Evolutionary conservation across 2,113 vertebrate species (phyloP).

Genomic region (Uria lomvia): DNA sequence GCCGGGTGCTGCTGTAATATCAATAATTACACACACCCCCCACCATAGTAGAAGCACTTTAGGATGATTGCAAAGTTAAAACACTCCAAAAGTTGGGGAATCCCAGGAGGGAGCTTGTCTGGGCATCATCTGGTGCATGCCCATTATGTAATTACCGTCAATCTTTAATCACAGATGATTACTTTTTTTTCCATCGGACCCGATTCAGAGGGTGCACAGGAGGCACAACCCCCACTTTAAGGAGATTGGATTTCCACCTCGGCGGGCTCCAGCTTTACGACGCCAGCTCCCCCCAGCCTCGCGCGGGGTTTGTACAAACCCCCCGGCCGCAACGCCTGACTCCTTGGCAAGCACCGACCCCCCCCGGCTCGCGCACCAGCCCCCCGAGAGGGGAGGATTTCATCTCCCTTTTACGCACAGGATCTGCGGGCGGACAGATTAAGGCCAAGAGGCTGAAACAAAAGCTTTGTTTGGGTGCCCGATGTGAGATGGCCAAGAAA

Average conservation of each 20-base stretch:
- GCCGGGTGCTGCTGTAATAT: rapidly evolving
- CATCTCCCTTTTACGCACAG: neutral
- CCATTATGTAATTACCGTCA: conserved; percentile 43
- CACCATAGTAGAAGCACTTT: neutral
- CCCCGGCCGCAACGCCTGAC: neutral
- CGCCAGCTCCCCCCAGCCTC: neutral
- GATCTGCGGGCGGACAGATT: neutral
- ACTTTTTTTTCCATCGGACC: neutral
- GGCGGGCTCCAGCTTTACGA: neutral
- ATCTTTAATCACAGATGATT: conserved; percentile 29
- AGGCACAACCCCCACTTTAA: neutral
- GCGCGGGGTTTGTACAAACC: neutral
- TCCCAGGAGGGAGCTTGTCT: conserved; percentile 48
- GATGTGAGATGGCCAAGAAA: neutral
- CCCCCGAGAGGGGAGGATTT: neutral
- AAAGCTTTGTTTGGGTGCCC: neutral
- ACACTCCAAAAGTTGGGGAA: conserved; percentile 52
- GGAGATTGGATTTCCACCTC: neutral
- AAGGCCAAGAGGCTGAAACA: neutral
- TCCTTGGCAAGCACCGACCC: neutral
- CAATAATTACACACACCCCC: neutral
- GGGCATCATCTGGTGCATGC: conserved; percentile 23
- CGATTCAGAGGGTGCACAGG: rapidly evolving
- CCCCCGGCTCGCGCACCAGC: neutral
- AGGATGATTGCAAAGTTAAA: conserved; percentile 8